Evolutionary conservation across 2,888 invertebrate genomes (phyloP), one percentile per base, ranked within the genome.

Genomic region (Amphimallon solstitiale): DNA sequence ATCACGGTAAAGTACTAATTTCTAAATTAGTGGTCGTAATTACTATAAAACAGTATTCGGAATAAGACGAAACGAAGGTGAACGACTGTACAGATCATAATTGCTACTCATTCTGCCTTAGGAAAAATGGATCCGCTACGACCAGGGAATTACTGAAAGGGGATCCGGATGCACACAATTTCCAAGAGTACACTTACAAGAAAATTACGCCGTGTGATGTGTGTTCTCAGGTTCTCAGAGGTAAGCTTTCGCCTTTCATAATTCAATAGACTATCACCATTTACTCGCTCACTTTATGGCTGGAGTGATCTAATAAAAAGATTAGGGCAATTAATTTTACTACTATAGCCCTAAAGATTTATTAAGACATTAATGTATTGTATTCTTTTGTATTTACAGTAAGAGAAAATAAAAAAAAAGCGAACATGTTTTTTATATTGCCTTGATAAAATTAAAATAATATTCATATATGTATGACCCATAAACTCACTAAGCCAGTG

Each of bases 181-280:
- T 95, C 85, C 93, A 94, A 83, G 95, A 96, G 83, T 94, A 96
- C 83, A 96, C 95, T 34, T 96, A 95, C 84, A 94, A 95, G 85
- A 96, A 95, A 85, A 95, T 96, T 76, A 95, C 95, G 48, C 95
- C 95, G 23, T 96, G 96, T 83, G 96, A 96, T 83, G 90, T 94
- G 73, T 96, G 96, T 84, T 94, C 94, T 68, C 94, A 95, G 86
- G 94, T 96, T 62, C 86, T 96, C 64, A 87, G 95, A 88, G 94
- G 94, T 93, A 85, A 85, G 84, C 74, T 34, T 12, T 9, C 29
- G 17, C 46, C 23, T 23, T 59, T 21, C 43, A 43, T 43, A 59
- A 59, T 29, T 43, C 43, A 59, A 59, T 34, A 59, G 38, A 37
- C n/a, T 54, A 59, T 52, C 19, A 19, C 10, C 14, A 15, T 29